Base-by-base conservation (phyloP, 2,888 invertebrate genomes). In the Adineta ricciae region DNA sequence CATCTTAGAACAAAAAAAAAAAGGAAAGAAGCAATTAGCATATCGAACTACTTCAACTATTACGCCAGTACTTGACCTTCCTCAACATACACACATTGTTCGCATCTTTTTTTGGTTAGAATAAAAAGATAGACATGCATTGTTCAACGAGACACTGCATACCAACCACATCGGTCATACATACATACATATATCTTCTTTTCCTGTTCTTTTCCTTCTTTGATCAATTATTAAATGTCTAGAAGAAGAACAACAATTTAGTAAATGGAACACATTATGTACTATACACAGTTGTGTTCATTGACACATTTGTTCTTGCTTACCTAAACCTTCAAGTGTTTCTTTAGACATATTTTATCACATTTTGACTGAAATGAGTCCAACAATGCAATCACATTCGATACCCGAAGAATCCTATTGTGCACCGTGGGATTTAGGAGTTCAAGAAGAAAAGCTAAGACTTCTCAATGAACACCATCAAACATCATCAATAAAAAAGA, bases 361-460 rank as follows among this genome's bases (percentile, higher is more conserved):
- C 16, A 14, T 7, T 50, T 50, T 50, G 11, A 50, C 14, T 50
- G 2, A 3, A 16, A 64, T 32, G 64, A 64, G 64, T 32, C 32
- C 64, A 64, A 64, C 64, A 32, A 27, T 64, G 27, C 64, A 64
- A 32, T 16, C 64, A 64, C 5, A 7, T 64, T 1, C 4, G 19
- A 16, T 19, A 1, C 16, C 78, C 41, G 86, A 86, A 38, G 64
- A 49, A 27, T 78, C 84, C 27, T 86, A 86, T 50, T 86, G 86
- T 83, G 54, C 86, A 32, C 86, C 86, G 36, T 86, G 86, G 86
- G 86, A 86, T 52, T 36, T 86, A 24, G 64, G 83, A 78, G 16
- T 46, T 21, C 85, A 85, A 73, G 85, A 85, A 85, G 85, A 85
- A 56, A 85, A 83, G 73, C 38, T 85, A 32, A 83, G 82, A 52